Conservation (phyloP, 2,888 invertebrate genomes). For the Mesorhabditis belari region DNA sequence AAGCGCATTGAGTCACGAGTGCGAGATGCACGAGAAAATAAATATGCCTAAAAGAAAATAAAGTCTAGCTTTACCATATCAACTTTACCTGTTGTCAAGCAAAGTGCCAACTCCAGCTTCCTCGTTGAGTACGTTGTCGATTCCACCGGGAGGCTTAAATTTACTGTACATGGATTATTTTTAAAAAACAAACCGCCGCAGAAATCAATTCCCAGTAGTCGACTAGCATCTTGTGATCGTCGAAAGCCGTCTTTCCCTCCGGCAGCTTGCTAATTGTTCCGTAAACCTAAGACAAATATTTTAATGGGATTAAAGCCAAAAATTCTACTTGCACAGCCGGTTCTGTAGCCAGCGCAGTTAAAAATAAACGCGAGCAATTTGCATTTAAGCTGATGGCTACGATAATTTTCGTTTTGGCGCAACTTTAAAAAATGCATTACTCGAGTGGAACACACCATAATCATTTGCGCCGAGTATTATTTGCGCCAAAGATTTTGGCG, state of each 20-base stretch:
- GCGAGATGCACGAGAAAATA: conserved; percentile 74
- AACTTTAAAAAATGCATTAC: no score
- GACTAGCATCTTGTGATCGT: conserved; percentile 66
- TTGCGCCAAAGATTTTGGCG: no score
- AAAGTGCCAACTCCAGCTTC: conserved; percentile 93
- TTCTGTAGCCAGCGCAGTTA: conserved; percentile 79
- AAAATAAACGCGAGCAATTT: no score
- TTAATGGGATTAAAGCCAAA: neutral
- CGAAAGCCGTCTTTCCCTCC: conserved; percentile 58
- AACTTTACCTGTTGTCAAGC: conserved; percentile 69
- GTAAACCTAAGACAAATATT: conserved; percentile 63
- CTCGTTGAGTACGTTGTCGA: conserved; percentile 93
- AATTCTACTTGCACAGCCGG: conserved; percentile 67
- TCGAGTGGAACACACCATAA: no score
- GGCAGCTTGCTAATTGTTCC: conserved; percentile 66
- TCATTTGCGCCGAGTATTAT: no score
- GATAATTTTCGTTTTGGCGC: no score
- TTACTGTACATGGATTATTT: no score
- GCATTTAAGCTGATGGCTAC: no score
- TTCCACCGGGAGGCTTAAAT: conserved; percentile 96
- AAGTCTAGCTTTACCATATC: no score
- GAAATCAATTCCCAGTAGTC: conserved; percentile 80
- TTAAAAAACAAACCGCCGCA: no score
- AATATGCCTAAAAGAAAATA: neutral
- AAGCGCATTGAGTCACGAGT: no score